Evolutionary conservation across 2,113 vertebrate genomes (phyloP).

Genomic region (Plectropomus leopardus): DNA sequence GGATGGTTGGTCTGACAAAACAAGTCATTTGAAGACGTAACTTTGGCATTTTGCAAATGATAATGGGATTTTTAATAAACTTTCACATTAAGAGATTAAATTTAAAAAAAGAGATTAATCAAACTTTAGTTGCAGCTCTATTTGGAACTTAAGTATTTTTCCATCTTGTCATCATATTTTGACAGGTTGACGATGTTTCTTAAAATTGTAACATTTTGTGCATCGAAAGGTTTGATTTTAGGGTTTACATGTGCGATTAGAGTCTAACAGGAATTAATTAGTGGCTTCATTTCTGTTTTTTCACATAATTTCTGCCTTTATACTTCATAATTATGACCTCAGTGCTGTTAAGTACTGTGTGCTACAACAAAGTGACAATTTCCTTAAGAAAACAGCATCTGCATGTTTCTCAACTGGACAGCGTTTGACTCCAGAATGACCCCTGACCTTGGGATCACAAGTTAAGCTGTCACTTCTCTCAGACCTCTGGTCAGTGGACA

Average conservation of each 20-base stretch:
- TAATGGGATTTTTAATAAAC: background rate
- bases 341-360: background rate
- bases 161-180: background rate
- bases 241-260: background rate
- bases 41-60: too few relatives aligned
- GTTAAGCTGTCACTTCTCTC: conserved; percentile 91
- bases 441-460: conserved; percentile 88
- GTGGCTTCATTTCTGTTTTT: background rate
- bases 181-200: background rate
- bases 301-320: background rate
- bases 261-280: background rate
- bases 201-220: background rate
- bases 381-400: conserved; percentile 23
- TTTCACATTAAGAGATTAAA: background rate
- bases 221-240: background rate
- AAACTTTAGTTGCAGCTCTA: background rate
- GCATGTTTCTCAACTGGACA: conserved; percentile 69
- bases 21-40: background rate
- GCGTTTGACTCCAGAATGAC: conserved; percentile 85
- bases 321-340: background rate
- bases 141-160: background rate
- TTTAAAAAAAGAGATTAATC: background rate
- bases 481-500: conserved; percentile 68
- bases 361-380: background rate
- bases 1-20: background rate